Conservation (phyloP, 2,113 vertebrate species). For the Chamaea fasciata region DNA sequence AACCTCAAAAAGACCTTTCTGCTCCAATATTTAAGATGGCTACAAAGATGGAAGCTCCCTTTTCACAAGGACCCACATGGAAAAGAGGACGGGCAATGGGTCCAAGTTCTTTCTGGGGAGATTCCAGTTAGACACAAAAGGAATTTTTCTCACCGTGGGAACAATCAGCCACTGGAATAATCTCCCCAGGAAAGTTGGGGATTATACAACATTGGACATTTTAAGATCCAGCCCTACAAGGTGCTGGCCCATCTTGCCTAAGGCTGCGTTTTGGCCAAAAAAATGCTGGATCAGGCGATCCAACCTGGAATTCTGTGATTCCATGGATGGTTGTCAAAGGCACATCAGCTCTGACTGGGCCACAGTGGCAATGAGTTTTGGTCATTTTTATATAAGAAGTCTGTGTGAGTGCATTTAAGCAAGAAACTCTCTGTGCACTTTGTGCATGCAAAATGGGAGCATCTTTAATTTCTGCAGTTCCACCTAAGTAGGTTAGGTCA, state of each 20-base stretch:
- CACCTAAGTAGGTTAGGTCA: constrained; percentile 17
- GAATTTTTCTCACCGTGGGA: neutral
- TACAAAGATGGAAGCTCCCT: too few relatives aligned
- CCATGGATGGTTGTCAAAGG: neutral
- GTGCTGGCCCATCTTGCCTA: neutral
- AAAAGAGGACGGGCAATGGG: neutral
- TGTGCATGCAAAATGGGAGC: neutral
- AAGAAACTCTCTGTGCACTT: neutral
- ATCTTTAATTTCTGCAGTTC: constrained; percentile 29
- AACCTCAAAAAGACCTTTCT: neutral
- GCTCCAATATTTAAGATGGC: too few relatives aligned
- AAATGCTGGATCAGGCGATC: neutral
- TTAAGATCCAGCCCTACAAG: too few relatives aligned
- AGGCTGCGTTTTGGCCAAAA: rapidly evolving
- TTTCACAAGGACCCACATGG: neutral
- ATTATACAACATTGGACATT: neutral
- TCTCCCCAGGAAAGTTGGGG: neutral
- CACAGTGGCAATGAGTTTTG: neutral
- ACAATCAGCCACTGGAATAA: neutral
- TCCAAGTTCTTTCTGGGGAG: neutral
- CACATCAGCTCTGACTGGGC: neutral
- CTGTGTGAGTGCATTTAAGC: neutral
- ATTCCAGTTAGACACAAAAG: neutral
- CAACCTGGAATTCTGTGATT: neutral
- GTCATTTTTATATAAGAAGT: neutral